Evolutionary conservation across 2,888 invertebrate genomes (phyloP).

Genomic region (Chalcis sispes): DNA sequence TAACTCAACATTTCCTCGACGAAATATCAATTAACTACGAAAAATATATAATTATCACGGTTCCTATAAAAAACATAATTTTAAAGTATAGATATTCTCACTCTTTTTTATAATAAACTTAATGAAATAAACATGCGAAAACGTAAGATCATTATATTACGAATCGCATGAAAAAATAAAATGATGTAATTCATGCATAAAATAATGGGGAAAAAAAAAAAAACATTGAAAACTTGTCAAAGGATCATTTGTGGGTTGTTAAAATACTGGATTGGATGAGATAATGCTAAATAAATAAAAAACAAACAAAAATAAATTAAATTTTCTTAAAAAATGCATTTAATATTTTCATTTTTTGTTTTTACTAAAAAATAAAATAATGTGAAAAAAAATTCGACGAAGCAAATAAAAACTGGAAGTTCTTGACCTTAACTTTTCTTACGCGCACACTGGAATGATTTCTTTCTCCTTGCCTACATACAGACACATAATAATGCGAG

Average conservation of each 20-base stretch:
- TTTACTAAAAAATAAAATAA: conserved; percentile 51
- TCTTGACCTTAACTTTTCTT: conserved; percentile 41
- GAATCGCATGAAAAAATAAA: neutral
- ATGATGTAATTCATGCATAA: neutral
- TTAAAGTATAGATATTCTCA: conserved; percentile 3
- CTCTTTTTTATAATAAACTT: neutral
- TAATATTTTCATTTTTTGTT: conserved; percentile 37
- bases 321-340: conserved; percentile 51
- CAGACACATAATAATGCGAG: conserved; percentile 34
- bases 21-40: conserved; percentile 30
- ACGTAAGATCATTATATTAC: neutral
- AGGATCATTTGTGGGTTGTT: neutral
- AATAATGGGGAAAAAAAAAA: neutral
- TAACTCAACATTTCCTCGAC: conserved; percentile 45
- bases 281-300: conserved; percentile 36
- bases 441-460: conserved; percentile 55
- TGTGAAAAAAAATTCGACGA: conserved; percentile 43
- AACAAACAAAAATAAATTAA: conserved; percentile 29
- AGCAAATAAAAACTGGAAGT: conserved; percentile 51
- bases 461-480: conserved; percentile 42
- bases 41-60: conserved; percentile 46
- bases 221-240: neutral
- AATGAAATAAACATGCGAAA: neutral
- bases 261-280: conserved; percentile 1
- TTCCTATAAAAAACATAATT: conserved; percentile 16